Percentiles rank a stretch among this genome's conserved stretches.
Conservation (phyloP, 2,113 vertebrate species). For the Peromyscus californicus region DNA sequence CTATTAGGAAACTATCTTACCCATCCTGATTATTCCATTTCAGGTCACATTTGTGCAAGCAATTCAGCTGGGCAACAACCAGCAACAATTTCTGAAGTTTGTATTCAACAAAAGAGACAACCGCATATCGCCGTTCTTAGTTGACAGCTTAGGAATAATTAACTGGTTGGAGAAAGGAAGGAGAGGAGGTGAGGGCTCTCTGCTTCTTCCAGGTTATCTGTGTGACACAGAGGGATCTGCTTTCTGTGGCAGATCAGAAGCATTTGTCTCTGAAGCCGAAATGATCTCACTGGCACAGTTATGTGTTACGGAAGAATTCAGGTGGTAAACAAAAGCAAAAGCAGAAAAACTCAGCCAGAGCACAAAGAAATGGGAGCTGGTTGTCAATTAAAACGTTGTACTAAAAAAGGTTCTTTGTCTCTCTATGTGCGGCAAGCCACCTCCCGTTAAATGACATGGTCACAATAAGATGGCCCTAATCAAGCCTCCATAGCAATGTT, state of each 20-base stretch:
- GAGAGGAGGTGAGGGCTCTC: background rate
- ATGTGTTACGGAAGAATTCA: conserved; percentile 51
- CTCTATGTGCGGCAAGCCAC: background rate
- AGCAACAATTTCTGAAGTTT: conserved; percentile 62
- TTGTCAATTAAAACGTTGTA: conserved; percentile 33
- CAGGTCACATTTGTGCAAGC: conserved; percentile 66
- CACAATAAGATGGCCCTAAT: background rate
- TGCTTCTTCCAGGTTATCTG: conserved; percentile 27
- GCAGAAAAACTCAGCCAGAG: conserved; percentile 64
- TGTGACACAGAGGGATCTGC: background rate
- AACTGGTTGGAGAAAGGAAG: conserved; percentile 65
- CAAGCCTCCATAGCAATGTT: background rate
- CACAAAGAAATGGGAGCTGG: background rate
- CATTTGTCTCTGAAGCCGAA: conserved; percentile 61
- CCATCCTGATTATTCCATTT: conserved; percentile 64
- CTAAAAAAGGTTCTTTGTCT: conserved; percentile 52
- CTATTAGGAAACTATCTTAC: conserved; percentile 49
- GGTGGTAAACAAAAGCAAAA: conserved; percentile 72
- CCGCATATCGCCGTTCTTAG: conserved; percentile 11
- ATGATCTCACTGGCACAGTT: conserved; percentile 41
- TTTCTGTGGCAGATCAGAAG: conserved; percentile 39
- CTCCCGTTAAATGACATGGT: background rate
- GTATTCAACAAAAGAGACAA: conserved; percentile 69
- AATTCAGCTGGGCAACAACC: conserved; percentile 64
- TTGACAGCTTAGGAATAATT: conserved; percentile 71